phyloP scores from a whole-genome alignment of 2,797 vertebrate genomes.

The Sebastes baramenuke region DNA sequence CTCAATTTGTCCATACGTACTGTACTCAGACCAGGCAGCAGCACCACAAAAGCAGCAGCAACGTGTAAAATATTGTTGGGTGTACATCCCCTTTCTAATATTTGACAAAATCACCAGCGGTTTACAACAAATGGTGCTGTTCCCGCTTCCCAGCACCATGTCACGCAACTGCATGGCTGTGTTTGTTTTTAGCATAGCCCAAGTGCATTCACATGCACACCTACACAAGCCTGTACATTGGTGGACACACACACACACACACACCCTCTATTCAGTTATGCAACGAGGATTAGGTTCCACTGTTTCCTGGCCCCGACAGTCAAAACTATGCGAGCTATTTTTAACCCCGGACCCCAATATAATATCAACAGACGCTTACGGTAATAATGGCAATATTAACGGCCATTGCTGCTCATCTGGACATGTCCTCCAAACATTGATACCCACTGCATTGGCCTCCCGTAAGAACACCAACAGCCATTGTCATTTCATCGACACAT shows the following conservation, averaged over 20 bases:
- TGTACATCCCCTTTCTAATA: not conserved
- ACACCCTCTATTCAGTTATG: slow-evolving; percentile 60
- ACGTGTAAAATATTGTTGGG: not conserved
- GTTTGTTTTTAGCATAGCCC: slow-evolving; percentile 72
- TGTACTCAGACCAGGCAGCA: not conserved
- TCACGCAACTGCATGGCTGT: slow-evolving; percentile 53
- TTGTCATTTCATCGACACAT: not conserved
- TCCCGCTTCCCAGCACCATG: slow-evolving; percentile 36
- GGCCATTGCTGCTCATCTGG: slow-evolving; percentile 19
- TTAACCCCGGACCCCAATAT: slow-evolving; percentile 67
- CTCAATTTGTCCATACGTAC: not conserved
- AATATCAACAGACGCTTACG: slow-evolving; percentile 61
- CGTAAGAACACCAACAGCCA: slow-evolving; percentile 10
- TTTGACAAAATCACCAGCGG: not conserved
- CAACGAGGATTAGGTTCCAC: slow-evolving; percentile 73
- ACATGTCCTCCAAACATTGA: slow-evolving; percentile 34
- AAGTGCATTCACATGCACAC: slow-evolving; percentile 66
- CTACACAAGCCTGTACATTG: slow-evolving; percentile 11
- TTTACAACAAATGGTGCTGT: not conserved
- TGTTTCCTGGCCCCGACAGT: slow-evolving; percentile 61
- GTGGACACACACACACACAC: slow-evolving; percentile 8
- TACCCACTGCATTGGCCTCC: slow-evolving; percentile 23
- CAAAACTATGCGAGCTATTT: slow-evolving; percentile 72
- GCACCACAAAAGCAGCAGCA: not conserved
- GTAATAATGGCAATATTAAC: slow-evolving; percentile 47